phyloP scores from a whole-genome alignment of 1,140 invertebrate species.

The Trypoxylus dichotomus region DNA sequence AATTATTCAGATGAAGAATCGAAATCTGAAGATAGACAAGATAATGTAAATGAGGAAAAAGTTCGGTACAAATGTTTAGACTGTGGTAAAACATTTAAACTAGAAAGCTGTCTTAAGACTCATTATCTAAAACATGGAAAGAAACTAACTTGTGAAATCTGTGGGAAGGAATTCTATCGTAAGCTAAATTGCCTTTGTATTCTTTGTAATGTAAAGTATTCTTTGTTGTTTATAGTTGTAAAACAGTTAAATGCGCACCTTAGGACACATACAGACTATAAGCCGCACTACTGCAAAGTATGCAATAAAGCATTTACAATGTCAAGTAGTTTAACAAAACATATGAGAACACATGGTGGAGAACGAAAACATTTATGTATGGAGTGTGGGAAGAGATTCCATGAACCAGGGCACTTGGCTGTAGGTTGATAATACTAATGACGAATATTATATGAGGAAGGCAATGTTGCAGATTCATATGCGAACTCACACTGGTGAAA shows the following conservation, averaged over 20 bases:
- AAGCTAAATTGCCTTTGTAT: constrained; percentile 25
- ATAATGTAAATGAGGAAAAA: background rate
- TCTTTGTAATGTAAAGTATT: background rate
- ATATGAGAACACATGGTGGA: constrained; percentile 50
- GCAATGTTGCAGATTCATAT: constrained; percentile 57
- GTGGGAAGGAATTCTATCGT: constrained; percentile 42
- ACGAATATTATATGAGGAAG: background rate
- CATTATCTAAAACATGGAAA: constrained; percentile 44
- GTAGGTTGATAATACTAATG: constrained; percentile 31
- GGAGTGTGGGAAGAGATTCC: constrained; percentile 50
- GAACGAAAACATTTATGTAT: constrained; percentile 50
- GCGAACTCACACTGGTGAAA: constrained; percentile 68
- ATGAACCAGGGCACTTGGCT: constrained; percentile 42
- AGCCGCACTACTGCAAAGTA: constrained; percentile 48
- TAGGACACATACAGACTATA: constrained; percentile 47
- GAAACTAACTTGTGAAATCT: constrained; percentile 42
- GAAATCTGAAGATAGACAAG: background rate
- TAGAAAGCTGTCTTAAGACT: constrained; percentile 35
- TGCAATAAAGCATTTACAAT: constrained; percentile 50
- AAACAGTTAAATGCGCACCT: constrained; percentile 46
- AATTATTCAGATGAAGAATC: constrained; percentile 21
- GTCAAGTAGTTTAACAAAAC: constrained; percentile 47
- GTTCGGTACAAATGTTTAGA: constrained; percentile 35
- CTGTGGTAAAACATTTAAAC: constrained; percentile 42
- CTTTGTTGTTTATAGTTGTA: constrained; percentile 37